Base-by-base conservation (phyloP, 2,888 invertebrate species). In the Caprella mutica region DNA sequence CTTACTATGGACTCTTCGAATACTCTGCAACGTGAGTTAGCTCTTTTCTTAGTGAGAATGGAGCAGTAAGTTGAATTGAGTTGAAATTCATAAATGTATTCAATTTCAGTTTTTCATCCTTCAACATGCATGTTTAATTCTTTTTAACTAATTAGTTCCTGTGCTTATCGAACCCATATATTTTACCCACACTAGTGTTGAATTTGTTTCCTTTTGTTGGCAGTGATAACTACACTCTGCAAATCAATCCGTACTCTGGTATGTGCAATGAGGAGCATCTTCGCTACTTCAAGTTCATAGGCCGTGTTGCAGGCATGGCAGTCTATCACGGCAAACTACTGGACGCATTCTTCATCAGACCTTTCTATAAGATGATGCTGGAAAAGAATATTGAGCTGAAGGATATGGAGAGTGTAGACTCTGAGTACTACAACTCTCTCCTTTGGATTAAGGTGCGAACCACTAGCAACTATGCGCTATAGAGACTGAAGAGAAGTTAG, bases 291-390 rank as follows among this genome's bases (percentile, higher is more conserved):
- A 92, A 93, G 75, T 98, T 98, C 73, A 96, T 97, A 68, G 98
- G 98, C 59, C 80, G 96, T 59, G 85, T 97, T 65, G 96, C 94
- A 55, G 98, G 97, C 67, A 97, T 98, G 94, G 97, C 97, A 27
- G 92, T 98, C 33, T 97, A 94, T 75, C 97, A 98, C 73, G 97
- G 97, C 68, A 97, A 97, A 3, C 24, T 52, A 53, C 68, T 75
- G 77, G 4, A 75, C 90, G 94, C 94, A 50, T 98, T 97, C 77
- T 98, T 98, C 77, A 97, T 98, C 76, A 85, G 97, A 71, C 97
- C 98, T 56, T 97, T 98, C 77, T 98, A 98, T 77, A 98, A 98
- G 77, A 97, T 98, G 97, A 96, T 98, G 96, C 76, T 98, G 68
- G 84, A 85, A 65, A 96, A 96, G 77, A 75, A 83, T 50, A 97